Evolutionary conservation across 2,888 invertebrate genomes (phyloP).

Genomic region (Chloroclystis v-ata): DNA sequence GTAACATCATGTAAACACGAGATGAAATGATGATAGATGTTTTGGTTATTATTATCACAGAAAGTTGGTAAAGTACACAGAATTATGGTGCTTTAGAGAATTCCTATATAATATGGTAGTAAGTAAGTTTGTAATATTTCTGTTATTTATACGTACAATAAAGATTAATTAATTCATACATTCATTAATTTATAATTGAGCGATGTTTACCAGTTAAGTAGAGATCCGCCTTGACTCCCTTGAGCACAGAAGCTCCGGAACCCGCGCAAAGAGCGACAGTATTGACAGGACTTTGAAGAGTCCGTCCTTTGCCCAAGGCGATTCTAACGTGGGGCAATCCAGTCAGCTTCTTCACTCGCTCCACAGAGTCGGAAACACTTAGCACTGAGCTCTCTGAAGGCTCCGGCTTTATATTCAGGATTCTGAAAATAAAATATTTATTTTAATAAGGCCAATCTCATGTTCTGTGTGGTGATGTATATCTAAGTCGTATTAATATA

Average conservation of each 20-base stretch:
- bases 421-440: conserved; percentile 6
- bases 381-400: conserved; percentile 22
- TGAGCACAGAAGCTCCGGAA: conserved; percentile 88
- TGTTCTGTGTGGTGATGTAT: no score
- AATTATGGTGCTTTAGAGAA: no score
- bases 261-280: conserved; percentile 93
- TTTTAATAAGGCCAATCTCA: neutral
- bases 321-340: conserved; percentile 84
- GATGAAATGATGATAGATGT: no score
- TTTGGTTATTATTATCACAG: no score
- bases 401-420: conserved; percentile 8
- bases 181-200: no score
- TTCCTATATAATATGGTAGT: no score
- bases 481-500: no score
- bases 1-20: neutral
- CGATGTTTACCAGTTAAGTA: conserved; percentile 89
- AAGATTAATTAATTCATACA: no score
- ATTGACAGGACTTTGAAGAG: conserved; percentile 66
- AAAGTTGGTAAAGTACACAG: no score
- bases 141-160: no score
- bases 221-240: conserved; percentile 84
- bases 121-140: no score
- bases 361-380: conserved; percentile 79
- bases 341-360: conserved; percentile 83
- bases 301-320: conserved; percentile 77